Base-by-base conservation (phyloP, 2,888 invertebrate genomes). In the Tryphoninae sp. region DNA sequence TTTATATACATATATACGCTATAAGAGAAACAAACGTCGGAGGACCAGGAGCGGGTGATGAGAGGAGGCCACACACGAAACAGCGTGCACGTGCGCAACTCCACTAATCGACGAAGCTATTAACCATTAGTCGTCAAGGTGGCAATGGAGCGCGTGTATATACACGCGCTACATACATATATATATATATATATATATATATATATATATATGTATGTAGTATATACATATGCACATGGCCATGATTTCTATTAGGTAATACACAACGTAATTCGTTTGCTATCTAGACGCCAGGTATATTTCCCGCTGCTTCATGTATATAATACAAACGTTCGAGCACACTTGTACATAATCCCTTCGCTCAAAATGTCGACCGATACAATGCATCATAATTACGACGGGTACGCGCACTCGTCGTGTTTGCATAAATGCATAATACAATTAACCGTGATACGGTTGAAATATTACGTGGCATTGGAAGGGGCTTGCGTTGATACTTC, bases 61-160 rank as follows among this genome's bases (percentile, higher is more conserved):
- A 45, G 55, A 55, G 22, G 55, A 69, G 74, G 45, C 74, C 79
- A 68, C 73, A 61, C 49, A 55, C 68, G 75, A 59, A 51, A 59
- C 59, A n/a, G 59, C 58, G 58, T 13, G 58, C 62, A 53, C 65
- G 64, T 58, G 71, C 69, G 67, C 69, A 33, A 33, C 64, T 69
- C 58, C 42, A 61, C 69, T 74, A 79, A 79, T 79, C 79, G 74
- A 79, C 79, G 58, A 58, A 69, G 74, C 79, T 69, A 74, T 79
- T 79, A 79, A 79, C 79, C 45, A 74, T 79, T 62, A 74, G 59
- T 51, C 79, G 53, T 22, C 16, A 62, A 74, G 42, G 26, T 68
- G 61, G 61, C 73, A 58, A 71, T 58, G 45, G 40, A 19, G 49
- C 16, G 9, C 40, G 40, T 55, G 2, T 49, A 67, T 49, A 13